Evolutionary conservation across 2,888 invertebrate species (phyloP), one percentile per base, ranked within the genome.

Genomic region (Ophonus ardosiacus): DNA sequence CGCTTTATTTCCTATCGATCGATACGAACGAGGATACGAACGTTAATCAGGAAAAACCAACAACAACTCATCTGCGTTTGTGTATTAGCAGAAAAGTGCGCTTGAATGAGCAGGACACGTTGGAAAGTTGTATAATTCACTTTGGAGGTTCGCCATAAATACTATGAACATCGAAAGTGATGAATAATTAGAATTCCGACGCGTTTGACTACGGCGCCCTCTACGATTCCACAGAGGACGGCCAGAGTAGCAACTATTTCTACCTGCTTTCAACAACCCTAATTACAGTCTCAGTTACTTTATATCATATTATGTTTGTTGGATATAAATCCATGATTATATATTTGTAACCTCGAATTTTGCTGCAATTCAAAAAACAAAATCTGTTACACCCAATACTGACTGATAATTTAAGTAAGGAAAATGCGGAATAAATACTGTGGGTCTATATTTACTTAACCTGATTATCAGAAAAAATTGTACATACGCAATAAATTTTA

Each of bases 1-100:
- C 17, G 43, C 43, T 15, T 43, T 51, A 74, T 74, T 74, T 43
- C 71, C 43, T 43, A 43, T 40, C 18, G 17, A 51, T 51, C 21
- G 17, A 74, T 10, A 40, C 2, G 4, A 4, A 15, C 43, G 71
- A 18, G n/a, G 17, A 74, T 10, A 40, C 2, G 4, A 4, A 15
- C 43, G 71, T 68, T 68, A 68, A 68, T 65, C 65, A 65, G 21
- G 65, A 65, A 65, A 65, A 65, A 65, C 13, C 65, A 65, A 40
- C 17, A 74, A n/a, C 17, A 43, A 71, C 71, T 43, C 71, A 74
- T 74, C 51, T 43, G 10, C 71, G 43, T 43, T 43, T 13, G n/a
- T 59, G 31, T 31, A 31, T 31, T 31, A 31, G 5, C 31, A 6
- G 31, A 31, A 31, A 31, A 31, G 24, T 24, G 24, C 24, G 24